Evolutionary conservation across 2,797 vertebrate genomes (phyloP), one percentile per base, ranked within the genome.

Genomic region (Rhyacichthys aspro): DNA sequence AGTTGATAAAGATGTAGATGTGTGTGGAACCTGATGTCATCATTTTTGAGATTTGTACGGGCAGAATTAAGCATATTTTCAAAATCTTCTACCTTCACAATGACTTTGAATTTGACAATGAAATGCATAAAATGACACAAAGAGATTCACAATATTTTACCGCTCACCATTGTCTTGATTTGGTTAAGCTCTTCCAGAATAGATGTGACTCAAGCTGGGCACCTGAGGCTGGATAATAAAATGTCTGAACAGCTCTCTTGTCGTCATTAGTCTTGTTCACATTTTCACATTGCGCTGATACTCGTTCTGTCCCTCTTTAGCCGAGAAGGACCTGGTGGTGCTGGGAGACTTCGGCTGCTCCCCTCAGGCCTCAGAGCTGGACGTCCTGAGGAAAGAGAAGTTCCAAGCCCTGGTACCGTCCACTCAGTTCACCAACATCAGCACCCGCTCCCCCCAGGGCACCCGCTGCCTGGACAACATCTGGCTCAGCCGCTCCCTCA

Each of bases 381-480:
- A 98, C 48, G 11, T 93, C 0, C 84, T 98, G 83, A 93, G 93
- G 48, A 97, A 94, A 68, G 96, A 98, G 71, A 96, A 94, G 63
- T 94, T 98, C 66, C 86, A 89, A 8, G 90, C 91, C 32, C 85
- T 98, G 49, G 57, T 98, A 9, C 91, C 95, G 0, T 85, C 93
- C 0, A 93, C 85, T 45, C 91, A 93, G 57, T 96, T 94, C 88
- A 99, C 97, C 55, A 95, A 98, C 89, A 99, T 99, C 89, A 95
- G 96, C 93, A 98, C 96, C 50, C 94, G 93, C 78, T 93, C 91
- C 8, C 97, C 96, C 0, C 96, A 96, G 70, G 97, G 97, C 7
- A 94, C 93, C 1, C 93, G 82, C 77, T 94, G 95, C 0, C 79
- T 96, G 81, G 95, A 97, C 79, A 98, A 99, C 90, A 95, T 99